Percentiles rank a stretch among this genome's conserved stretches.
Evolutionary conservation across 2,113 vertebrate genomes (phyloP).

Genomic region (Neolamprologus kungweensis): DNA sequence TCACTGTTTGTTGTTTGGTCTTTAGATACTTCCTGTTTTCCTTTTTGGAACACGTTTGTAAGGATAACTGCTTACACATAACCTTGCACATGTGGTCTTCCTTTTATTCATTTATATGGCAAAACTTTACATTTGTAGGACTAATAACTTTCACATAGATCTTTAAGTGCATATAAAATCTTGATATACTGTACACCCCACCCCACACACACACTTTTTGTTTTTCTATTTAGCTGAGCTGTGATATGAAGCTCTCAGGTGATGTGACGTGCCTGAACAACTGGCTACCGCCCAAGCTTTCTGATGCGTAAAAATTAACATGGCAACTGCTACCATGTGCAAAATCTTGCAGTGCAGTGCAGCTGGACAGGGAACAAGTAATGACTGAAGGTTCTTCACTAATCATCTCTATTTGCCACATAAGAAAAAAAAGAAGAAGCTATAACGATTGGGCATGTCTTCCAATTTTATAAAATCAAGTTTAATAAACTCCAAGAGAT

Average conservation of each 20-base stretch:
- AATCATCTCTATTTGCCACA: neutral
- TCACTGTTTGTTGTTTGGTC: neutral
- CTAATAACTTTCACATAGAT: neutral
- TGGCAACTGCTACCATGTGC: conserved; percentile 30
- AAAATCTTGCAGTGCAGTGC: neutral
- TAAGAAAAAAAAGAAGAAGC: neutral
- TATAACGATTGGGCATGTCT: neutral
- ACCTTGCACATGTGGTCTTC: neutral
- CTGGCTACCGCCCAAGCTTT: conserved; percentile 25
- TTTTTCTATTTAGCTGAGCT: neutral
- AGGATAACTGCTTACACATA: neutral
- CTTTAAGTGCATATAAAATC: neutral
- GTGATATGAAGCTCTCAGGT: conserved; percentile 14
- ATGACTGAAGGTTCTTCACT: neutral
- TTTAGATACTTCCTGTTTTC: neutral
- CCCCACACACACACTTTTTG: neutral
- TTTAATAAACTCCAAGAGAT: neutral
- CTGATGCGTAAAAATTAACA: conserved; percentile 53
- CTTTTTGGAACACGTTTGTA: neutral
- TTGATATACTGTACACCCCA: neutral
- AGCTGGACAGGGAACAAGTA: neutral
- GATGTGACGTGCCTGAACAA: conserved; percentile 10
- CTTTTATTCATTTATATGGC: neutral
- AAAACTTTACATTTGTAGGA: neutral
- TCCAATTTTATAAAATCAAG: neutral